These are phyloP conservation scores for Altica lythri DNA, from an alignment of 2,888 invertebrate genomes.

Conservation along the genomic window DNA sequence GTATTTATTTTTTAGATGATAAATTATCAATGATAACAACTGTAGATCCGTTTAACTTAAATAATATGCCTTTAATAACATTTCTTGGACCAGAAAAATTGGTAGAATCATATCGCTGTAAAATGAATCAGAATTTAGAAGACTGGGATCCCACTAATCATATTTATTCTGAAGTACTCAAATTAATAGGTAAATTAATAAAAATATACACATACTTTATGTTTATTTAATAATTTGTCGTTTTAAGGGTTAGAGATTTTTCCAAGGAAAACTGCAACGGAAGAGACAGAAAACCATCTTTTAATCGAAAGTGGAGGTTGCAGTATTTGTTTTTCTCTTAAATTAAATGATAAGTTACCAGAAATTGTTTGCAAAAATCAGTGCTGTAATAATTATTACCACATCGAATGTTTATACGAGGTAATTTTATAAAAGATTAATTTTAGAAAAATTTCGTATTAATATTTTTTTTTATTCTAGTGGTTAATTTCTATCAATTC, in stretches of 20 bases:
- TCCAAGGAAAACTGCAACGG: slow-evolving; percentile 43
- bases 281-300: no score
- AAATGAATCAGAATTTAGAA: slow-evolving; percentile 49
- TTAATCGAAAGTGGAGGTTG: slow-evolving; percentile 52
- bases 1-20: slow-evolving; percentile 48
- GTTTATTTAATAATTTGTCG: not conserved
- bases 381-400: slow-evolving; percentile 54
- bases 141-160: slow-evolving; percentile 51
- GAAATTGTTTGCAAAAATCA: slow-evolving; percentile 54
- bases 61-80: slow-evolving; percentile 52
- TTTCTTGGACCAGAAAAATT: slow-evolving; percentile 55
- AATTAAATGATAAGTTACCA: slow-evolving; percentile 53
- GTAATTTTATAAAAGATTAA: slow-evolving; percentile 39
- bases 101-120: slow-evolving; percentile 44
- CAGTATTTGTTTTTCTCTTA: slow-evolving; percentile 54
- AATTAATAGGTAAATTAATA: slow-evolving; percentile 47
- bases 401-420: slow-evolving; percentile 56
- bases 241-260: slow-evolving; percentile 48
- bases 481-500: slow-evolving; percentile 51
- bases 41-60: slow-evolving; percentile 50
- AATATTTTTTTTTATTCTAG: slow-evolving; percentile 40
- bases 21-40: slow-evolving; percentile 54
- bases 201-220: not conserved
- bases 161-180: slow-evolving; percentile 50
- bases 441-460: no score